Conservation (phyloP, 2,113 vertebrate genomes). For the Lonchura striata region DNA sequence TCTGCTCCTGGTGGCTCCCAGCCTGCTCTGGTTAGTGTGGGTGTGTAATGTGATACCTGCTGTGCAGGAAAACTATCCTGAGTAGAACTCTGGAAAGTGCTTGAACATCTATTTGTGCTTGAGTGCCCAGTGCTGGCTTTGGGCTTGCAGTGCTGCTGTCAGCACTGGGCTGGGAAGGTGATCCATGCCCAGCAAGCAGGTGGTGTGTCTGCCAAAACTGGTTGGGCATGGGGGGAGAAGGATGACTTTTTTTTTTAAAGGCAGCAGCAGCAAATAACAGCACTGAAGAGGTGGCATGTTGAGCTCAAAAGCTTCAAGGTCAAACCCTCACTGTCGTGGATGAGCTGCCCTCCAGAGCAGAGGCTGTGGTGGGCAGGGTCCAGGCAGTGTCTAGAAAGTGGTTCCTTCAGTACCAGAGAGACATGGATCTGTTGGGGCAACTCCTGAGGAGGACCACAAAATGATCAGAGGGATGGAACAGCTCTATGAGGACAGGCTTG, state of each 20-base stretch:
- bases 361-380: neutral
- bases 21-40: neutral
- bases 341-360: neutral
- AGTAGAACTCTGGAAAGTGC: neutral
- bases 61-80: neutral
- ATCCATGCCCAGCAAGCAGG: neutral
- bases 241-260: neutral
- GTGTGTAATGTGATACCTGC: neutral
- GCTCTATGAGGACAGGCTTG: neutral
- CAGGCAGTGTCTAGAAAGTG: neutral
- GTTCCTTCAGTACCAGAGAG: accelerated
- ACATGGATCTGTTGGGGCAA: neutral
- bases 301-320: neutral
- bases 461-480: neutral
- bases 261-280: neutral
- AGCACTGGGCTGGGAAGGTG: neutral
- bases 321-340: neutral
- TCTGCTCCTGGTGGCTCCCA: neutral
- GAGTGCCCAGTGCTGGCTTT: neutral
- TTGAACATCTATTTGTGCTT: neutral
- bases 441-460: neutral
- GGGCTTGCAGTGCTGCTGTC: neutral
- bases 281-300: neutral
- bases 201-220: neutral
- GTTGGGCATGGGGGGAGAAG: neutral